phyloP scores from a whole-genome alignment of 1,140 invertebrate genomes.

The Subanguina moxae region DNA sequence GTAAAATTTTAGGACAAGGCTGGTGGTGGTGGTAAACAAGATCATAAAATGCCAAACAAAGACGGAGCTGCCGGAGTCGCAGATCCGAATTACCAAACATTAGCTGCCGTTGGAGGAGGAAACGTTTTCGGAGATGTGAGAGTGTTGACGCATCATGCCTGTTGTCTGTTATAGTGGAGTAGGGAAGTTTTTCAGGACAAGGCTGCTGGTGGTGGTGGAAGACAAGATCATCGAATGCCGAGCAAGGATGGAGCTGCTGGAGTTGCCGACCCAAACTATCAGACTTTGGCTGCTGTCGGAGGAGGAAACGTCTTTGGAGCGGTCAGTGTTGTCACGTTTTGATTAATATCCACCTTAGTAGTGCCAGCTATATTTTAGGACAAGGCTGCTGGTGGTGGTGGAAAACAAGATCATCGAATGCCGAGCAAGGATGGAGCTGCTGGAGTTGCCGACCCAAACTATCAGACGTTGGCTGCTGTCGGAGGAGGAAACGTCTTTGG shows the following conservation, averaged over 20 bases:
- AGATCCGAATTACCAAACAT: conserved; percentile 30
- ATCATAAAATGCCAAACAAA: not conserved
- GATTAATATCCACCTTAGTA: not conserved
- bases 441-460: conserved; percentile 16
- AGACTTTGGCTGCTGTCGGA: conserved; percentile 19
- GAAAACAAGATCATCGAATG: not conserved
- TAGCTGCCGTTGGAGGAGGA: conserved; percentile 16
- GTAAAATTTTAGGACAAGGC: conserved; percentile 12
- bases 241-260: conserved; percentile 15
- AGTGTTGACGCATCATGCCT: not conserved
- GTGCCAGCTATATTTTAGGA: not conserved
- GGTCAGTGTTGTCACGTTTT: not conserved
- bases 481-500: conserved; percentile 19
- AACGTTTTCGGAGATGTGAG: conserved; percentile 6
- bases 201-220: not conserved
- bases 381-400: conserved; percentile 6
- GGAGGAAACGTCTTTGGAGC: conserved; percentile 18
- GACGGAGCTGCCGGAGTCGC: not conserved
- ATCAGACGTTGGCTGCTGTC: conserved; percentile 22
- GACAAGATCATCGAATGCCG: conserved; percentile 9
- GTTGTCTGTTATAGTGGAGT: not conserved
- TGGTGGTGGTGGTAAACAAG: not conserved
- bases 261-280: not conserved
- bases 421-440: not conserved
- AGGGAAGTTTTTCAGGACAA: conserved; percentile 8